Evolutionary conservation across 2,888 invertebrate genomes (phyloP).

Genomic region (Argynnis bischoffii): DNA sequence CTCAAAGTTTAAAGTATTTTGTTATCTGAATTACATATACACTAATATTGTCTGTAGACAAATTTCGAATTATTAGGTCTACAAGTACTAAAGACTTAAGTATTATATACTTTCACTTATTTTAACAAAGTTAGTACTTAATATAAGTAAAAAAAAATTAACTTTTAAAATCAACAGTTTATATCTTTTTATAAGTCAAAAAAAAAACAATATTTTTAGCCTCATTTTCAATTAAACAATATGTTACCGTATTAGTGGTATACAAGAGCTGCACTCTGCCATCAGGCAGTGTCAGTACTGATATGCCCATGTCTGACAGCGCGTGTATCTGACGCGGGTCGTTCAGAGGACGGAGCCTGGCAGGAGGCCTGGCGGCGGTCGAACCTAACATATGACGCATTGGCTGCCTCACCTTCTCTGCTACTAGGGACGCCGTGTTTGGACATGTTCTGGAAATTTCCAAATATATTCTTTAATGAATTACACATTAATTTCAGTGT

Average conservation of each 20-base stretch:
- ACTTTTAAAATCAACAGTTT: too few species aligned
- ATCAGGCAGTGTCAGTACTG: constrained; percentile 92
- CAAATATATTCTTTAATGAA: constrained; percentile 45
- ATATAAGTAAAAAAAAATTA: too few species aligned
- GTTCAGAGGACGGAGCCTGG: constrained; percentile 89
- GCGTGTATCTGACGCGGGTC: constrained; percentile 94
- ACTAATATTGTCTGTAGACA: too few species aligned
- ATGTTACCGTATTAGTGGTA: constrained; percentile 88
- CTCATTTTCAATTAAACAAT: not conserved
- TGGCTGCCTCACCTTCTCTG: constrained; percentile 91
- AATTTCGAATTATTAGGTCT: too few species aligned
- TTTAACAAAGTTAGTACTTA: too few species aligned
- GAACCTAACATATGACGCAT: constrained; percentile 91
- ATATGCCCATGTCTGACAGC: constrained; percentile 97
- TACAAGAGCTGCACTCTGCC: constrained; percentile 96
- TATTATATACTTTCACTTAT: too few species aligned
- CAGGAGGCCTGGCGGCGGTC: constrained; percentile 84
- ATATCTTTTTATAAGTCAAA: too few species aligned
- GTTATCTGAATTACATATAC: too few species aligned
- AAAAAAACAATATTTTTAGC: too few species aligned
- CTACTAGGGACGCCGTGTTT: constrained; percentile 91
- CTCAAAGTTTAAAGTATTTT: too few species aligned
- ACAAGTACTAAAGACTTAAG: too few species aligned
- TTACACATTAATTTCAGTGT: not conserved
- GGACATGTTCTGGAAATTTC: constrained; percentile 87